Evolutionary conservation across 2,797 vertebrate genomes (phyloP), one percentile per base, ranked within the genome.

Genomic region (Chrysocyon brachyurus): DNA sequence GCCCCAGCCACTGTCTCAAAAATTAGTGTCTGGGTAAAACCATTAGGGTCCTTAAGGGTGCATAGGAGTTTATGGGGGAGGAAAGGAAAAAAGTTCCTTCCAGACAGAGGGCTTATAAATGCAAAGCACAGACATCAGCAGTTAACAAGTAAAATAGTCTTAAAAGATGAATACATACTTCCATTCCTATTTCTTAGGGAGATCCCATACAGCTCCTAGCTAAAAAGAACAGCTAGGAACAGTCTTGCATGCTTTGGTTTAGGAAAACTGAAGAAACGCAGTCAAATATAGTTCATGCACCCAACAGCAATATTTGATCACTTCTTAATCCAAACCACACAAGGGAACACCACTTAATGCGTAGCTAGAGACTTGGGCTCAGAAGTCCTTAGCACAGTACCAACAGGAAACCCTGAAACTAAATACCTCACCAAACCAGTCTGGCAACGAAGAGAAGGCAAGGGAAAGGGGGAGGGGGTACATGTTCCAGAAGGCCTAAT

Each of bases 351-450:
- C n/a, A 24, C 19, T 40, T 52, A 83, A 79, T 5, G 46, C 31
- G 15, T 1, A 66, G 75, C 72, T 56, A 28, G 22, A 84, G 68
- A 77, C 82, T 22, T 54, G 73, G 72, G 72, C 19, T 92, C 86
- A 17, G 57, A 83, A 90, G 56, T 24, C 92, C 91, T 87, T 33
- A 33, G 46, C 46, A 40, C 36, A 64, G 56, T 33, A 64, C 21
- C 68, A n/a, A 56, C 0, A 84, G 85, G 73, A 92, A 92, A 94
- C 75, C 31, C 24, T 49, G 92, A 95, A 98, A 98, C n/a, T 3
- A 63, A 97, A 93, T 68, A 97, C 84, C 95, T 96, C 89, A 63
- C 94, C 83, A 46, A 89, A 98, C 97, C 86, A 78, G 97, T 97
- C 93, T 75, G 88, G 83, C 90, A 21, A 97, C 26, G 11, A 64